Percentiles rank a stretch among this genome's conserved stretches.
These are phyloP conservation scores for Hassar affinis DNA, from an alignment of 2,113 vertebrate species.

Conservation along the genomic window DNA sequence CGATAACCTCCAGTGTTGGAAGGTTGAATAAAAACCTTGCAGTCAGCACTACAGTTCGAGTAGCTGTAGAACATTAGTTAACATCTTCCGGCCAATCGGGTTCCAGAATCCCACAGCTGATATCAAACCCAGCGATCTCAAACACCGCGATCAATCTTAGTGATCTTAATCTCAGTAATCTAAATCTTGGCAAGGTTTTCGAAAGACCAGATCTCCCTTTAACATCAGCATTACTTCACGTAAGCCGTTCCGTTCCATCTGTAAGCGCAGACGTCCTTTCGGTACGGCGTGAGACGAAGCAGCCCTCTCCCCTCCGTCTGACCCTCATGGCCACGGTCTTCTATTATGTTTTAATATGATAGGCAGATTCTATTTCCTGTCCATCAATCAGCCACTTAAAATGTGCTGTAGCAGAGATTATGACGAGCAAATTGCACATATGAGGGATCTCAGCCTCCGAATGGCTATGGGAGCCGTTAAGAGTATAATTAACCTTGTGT, in stretches of 20 bases:
- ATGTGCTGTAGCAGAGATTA: constrained; percentile 59
- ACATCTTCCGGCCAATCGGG: background rate
- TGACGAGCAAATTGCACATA: constrained; percentile 59
- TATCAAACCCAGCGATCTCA: background rate
- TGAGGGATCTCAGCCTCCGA: constrained; percentile 52
- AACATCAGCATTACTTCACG: constrained; percentile 1
- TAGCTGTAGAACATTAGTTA: background rate
- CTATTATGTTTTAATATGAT: constrained; percentile 59
- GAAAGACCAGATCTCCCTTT: background rate
- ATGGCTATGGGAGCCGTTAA: constrained; percentile 58
- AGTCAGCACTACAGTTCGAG: background rate
- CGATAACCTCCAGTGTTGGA: background rate
- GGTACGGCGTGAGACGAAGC: background rate
- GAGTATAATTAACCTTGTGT: constrained; percentile 61
- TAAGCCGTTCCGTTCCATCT: constrained; percentile 11
- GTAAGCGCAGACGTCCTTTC: constrained; percentile 7
- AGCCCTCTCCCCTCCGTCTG: constrained; percentile 37
- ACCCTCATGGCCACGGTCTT: constrained; percentile 48
- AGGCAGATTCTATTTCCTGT: constrained; percentile 60
- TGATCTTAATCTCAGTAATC: background rate
- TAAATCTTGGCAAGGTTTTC: background rate
- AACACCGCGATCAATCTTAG: background rate
- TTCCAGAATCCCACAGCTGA: background rate
- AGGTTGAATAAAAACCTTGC: background rate
- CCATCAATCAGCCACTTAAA: constrained; percentile 61